phyloP scores from a whole-genome alignment of 2,888 invertebrate species.

The Pinctada fucata region DNA sequence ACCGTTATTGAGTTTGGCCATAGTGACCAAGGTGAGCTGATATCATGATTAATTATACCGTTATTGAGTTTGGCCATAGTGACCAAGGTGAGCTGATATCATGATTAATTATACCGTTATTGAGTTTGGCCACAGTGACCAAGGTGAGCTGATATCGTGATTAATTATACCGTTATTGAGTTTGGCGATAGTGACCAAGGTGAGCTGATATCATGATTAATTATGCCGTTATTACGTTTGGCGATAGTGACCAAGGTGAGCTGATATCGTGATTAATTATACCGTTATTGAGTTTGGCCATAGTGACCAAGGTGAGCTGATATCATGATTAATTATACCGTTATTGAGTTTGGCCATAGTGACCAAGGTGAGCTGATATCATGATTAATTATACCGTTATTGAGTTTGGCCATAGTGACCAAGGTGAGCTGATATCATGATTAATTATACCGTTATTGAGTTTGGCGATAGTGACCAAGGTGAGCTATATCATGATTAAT shows the following conservation, averaged over 20 bases:
- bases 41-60: constrained; percentile 70
- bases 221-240: too few species aligned
- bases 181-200: constrained; percentile 62
- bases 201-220: constrained; percentile 40
- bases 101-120: too few species aligned
- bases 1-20: too few species aligned
- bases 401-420: constrained; percentile 56
- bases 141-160: too few species aligned
- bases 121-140: too few species aligned
- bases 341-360: too few species aligned
- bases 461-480: too few species aligned
- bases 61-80: constrained; percentile 62
- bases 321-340: too few species aligned
- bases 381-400: constrained; percentile 71
- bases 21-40: too few species aligned
- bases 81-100: constrained; percentile 56
- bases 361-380: too few species aligned
- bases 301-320: constrained; percentile 58
- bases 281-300: constrained; percentile 67
- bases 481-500: constrained; percentile 51
- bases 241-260: too few species aligned
- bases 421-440: constrained; percentile 53
- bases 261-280: constrained; percentile 60
- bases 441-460: too few species aligned
- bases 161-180: constrained; percentile 68